Evolutionary conservation across 2,797 vertebrate species (phyloP), one percentile per base, ranked within the genome.

Genomic region (Xenopus petersii): DNA sequence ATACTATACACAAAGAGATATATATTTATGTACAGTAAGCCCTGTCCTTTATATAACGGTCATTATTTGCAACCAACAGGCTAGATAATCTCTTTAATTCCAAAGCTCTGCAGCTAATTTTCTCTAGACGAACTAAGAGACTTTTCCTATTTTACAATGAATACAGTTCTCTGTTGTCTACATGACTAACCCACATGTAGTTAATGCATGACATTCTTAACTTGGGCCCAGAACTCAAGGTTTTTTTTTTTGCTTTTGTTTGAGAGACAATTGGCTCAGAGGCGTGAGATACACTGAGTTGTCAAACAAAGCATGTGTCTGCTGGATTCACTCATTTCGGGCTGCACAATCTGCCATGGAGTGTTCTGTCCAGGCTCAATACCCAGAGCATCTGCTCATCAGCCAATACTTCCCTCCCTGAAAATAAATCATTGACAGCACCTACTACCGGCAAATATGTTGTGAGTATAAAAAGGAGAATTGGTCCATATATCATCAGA

Each of bases 261-360:
- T 68, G 49, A 74, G 59, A 83, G 67, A 73, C 54, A 80, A 75
- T 58, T 62, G 15, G 49, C 68, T 68, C 15, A 55, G 16, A 66
- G 13, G 69, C 67, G 79, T n/a, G 69, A 65, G 80, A 75, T 54
- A 59, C 16, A 55, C 64, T 70, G 60, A 11, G 10, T 75, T 79
- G 75, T 81, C 74, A 85, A 30, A 67, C 79, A 73, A 82, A 79
- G 66, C 56, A 75, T 80, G 63, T 21, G 16, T 55, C 73, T 71
- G 16, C 64, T 64, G 79, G 48, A 80, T 73, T 83, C 64, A 70
- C 75, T 75, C 4, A 87, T 59, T 70, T 73, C 73, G 80, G 62
- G 58, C 82, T 82, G 78, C 15, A 36, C 56, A 79, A 74, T 84
- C 60, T 84, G 77, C 82, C 80, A 75, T 73, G 79, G 68, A 30